phyloP scores from a whole-genome alignment of 1,140 invertebrate species.

The Augochlora pura region DNA sequence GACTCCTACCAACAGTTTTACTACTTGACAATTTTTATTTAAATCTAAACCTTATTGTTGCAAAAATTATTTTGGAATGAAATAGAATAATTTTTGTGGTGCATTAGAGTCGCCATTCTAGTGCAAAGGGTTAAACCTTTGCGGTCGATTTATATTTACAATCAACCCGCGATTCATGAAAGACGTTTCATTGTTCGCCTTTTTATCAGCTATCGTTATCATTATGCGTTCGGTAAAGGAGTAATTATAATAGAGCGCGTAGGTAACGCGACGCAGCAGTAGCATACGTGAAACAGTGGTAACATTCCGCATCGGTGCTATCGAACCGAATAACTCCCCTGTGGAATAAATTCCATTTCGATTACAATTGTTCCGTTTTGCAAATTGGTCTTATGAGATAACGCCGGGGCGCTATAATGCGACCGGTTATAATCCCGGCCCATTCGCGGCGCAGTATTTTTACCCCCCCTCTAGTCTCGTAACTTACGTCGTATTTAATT shows the following conservation, averaged over 20 bases:
- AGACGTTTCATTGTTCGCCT: neutral
- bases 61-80: too few species aligned
- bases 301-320: slow-evolving; percentile 1
- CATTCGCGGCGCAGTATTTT: neutral
- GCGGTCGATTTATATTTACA: too few species aligned
- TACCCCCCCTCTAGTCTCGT: neutral
- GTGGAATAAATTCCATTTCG: slow-evolving; percentile 39
- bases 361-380: slow-evolving; percentile 34
- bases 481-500: neutral
- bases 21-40: too few species aligned
- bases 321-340: slow-evolving; percentile 22
- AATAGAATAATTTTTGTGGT: too few species aligned
- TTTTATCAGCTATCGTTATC: neutral
- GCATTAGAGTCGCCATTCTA: too few species aligned
- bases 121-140: too few species aligned
- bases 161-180: too few species aligned
- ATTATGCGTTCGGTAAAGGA: neutral
- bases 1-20: too few species aligned
- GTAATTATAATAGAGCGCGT: slow-evolving; percentile 23
- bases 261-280: neutral
- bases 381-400: slow-evolving; percentile 48
- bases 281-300: slow-evolving; percentile 9
- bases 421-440: neutral
- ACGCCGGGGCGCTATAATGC: slow-evolving; percentile 22
- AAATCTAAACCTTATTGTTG: too few species aligned